Evolutionary conservation across 2,797 vertebrate genomes (phyloP), one percentile per base, ranked within the genome.

Genomic region (Neopelma chrysocephalum): DNA sequence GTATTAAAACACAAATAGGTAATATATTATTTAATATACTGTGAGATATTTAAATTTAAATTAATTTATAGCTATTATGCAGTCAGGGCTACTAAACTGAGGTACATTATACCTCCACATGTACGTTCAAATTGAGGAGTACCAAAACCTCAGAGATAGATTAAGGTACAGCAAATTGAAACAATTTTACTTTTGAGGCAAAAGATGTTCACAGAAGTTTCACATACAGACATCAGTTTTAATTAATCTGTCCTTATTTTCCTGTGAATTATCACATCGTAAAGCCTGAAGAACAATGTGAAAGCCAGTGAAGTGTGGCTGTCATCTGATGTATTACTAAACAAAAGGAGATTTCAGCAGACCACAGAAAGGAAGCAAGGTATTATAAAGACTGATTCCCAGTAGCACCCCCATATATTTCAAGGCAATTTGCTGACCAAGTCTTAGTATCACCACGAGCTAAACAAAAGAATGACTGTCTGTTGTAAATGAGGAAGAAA

Each of bases 161-260:
- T 27, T 65, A 81, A 78, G 51, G 68, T 42, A 89, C 5, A 71
- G 79, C 10, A 94, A 61, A 94, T 51, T 42, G 64, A 87, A 94
- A 87, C 20, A n/a, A 48, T 36, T 82, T 50, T 32, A 82, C 32
- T 89, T 94, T 40, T 54, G 57, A 78, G 43, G 26, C 31, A 86
- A 57, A 89, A 90, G 69, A 83, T 65, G 57, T 90, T 81, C 64
- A 70, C 25, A 48, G 19, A 91, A 62, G 10, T 85, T 92, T 71
- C 40, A 88, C 4, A 40, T 20, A 60, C 10, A 81, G 65, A 83
- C 27, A 75, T 3, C 10, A 54, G 23, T 86, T 95, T 91, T 86
- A 86, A 82, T 80, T 80, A 85, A 78, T 34, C 64, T 93, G 82
- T 25, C 79, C 87, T 93, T 57, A 72, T 86, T 93, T 94, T 79